Evolutionary conservation across 2,797 vertebrate species (phyloP).

Genomic region (Tenualosa thibaudeaui): DNA sequence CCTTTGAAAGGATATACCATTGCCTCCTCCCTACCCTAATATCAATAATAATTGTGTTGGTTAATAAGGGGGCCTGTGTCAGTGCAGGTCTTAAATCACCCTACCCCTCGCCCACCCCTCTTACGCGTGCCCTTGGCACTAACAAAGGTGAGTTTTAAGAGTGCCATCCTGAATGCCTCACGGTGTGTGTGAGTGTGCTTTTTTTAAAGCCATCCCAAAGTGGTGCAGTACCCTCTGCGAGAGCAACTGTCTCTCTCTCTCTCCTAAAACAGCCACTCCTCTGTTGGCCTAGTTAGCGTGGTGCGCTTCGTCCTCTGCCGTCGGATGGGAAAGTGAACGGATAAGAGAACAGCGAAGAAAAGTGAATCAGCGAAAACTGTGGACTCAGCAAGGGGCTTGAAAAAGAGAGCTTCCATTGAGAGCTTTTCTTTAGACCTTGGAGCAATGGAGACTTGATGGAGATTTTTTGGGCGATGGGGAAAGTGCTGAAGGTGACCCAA

Average conservation of each 20-base stretch:
- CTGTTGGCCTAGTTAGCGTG: background rate
- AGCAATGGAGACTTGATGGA: background rate
- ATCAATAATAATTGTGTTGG: too few species aligned
- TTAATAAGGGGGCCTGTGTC: too few species aligned
- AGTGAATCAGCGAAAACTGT: background rate
- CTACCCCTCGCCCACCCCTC: too few species aligned
- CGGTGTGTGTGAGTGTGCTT: background rate
- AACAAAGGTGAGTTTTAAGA: slow-evolving; percentile 52
- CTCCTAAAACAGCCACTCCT: background rate
- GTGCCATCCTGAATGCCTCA: slow-evolving; percentile 26
- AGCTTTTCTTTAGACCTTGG: background rate
- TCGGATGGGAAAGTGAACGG: background rate
- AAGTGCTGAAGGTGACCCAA: background rate
- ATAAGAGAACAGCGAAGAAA: background rate
- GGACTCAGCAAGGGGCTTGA: background rate
- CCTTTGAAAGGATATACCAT: too few species aligned
- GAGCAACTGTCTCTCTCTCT: background rate
- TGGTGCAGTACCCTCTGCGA: background rate
- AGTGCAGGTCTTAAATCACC: too few species aligned
- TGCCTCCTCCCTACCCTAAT: too few species aligned
- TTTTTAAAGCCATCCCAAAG: background rate
- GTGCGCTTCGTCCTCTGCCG: background rate
- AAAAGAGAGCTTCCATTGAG: background rate
- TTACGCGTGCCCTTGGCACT: background rate
- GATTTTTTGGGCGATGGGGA: background rate